Conservation (phyloP, 1,140 invertebrate species). For the Drosophila orosa region DNA sequence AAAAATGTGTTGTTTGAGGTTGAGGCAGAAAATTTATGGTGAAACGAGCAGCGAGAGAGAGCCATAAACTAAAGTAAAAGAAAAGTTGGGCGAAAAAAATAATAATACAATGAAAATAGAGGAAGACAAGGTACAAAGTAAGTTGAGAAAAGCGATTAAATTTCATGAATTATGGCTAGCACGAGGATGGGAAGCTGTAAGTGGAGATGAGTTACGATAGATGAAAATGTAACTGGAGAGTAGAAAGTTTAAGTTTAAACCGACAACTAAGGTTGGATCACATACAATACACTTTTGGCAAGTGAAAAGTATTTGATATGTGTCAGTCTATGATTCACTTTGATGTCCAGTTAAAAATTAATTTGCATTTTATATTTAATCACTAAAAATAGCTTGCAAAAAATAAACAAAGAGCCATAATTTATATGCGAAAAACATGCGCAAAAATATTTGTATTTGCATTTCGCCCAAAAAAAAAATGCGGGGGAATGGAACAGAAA, state of each 20-base stretch:
- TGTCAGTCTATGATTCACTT: constrained; percentile 26
- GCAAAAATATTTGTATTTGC: constrained; percentile 40
- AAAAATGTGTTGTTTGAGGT: constrained; percentile 56
- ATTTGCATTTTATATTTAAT: constrained; percentile 15
- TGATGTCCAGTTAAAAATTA: constrained; percentile 28
- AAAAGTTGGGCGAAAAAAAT: constrained; percentile 16
- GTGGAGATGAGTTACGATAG: constrained; percentile 62
- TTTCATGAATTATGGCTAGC: constrained; percentile 67
- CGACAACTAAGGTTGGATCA: neutral
- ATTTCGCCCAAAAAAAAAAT: constrained; percentile 11
- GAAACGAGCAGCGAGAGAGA: constrained; percentile 19
- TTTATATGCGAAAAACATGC: constrained; percentile 30
- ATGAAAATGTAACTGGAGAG: constrained; percentile 40
- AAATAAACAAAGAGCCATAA: constrained; percentile 28
- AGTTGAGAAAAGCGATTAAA: constrained; percentile 67
- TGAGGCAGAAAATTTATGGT: constrained; percentile 57
- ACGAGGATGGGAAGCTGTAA: constrained; percentile 46
- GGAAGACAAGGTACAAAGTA: constrained; percentile 31
- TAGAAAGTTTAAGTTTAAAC: constrained; percentile 27
- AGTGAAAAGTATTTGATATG: constrained; percentile 18
- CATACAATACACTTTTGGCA: neutral
- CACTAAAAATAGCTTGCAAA: constrained; percentile 4
- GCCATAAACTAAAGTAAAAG: constrained; percentile 49
- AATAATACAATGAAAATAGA: constrained; percentile 27
- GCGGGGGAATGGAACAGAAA: constrained; percentile 23